Base-by-base conservation (phyloP, 2,888 invertebrate genomes). In the Malthinus flaveolus region DNA sequence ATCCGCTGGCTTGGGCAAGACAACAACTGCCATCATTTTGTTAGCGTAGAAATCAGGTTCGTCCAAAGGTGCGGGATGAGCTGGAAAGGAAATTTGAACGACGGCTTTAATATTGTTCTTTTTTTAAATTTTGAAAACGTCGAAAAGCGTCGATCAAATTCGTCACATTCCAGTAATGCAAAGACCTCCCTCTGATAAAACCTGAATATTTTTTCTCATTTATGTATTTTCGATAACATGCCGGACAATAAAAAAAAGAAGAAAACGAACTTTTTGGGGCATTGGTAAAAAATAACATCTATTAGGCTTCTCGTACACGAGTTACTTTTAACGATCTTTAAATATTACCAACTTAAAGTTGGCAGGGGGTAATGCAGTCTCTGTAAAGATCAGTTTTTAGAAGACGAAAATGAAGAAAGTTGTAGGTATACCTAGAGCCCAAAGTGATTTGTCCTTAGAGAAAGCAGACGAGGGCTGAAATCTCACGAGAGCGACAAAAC, bases 201-300 rank as follows among this genome's bases (percentile, higher is more conserved):
- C 72, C 75, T 76, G 73, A 76, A 73, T 75, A 73, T 75, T 75
- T 73, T 73, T 71, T 73, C 74, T 76, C 75, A 72, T 76, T 77
- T 73, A 71, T 65, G 65, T 73, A 58, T 49, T 44, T 57, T 50
- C 51, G 39, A 44, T 61, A 53, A 55, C 61, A 58, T 59, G 58
- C 51, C 54, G 58, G 58, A 58, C 60, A 56, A 47, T 48, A 32
- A 53, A 39, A 49, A 42, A 12, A 23, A 42, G 34, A 34, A 36
- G 13, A 23, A 5, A 23, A 23, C n/a, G n/a, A 23, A 23, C 23
- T 23, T 23, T 31, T 49, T 53, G 15, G n/a, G 49, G 53, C 53
- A 49, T 44, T 53, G 42, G 44, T 53, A 42, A 46, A 56, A 50
- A 45, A 42, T 13, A 42, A 42, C 39, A 42, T 42, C 39, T 7